Base-by-base conservation (phyloP, 1,140 invertebrate genomes). In the Drosophila aff. region DNA sequence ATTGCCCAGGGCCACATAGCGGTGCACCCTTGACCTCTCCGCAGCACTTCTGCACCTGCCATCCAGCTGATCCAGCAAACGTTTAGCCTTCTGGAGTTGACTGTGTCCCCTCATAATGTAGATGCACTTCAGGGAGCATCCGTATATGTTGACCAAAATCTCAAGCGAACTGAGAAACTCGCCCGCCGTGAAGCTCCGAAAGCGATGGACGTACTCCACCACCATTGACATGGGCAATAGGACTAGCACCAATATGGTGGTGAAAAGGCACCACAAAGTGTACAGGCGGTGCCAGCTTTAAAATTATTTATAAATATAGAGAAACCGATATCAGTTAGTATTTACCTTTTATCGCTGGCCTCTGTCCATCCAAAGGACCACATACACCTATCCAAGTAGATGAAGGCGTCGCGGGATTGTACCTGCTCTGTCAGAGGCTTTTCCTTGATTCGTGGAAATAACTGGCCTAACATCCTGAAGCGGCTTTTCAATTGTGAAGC, bases 101-200 rank as follows among this genome's bases (percentile, higher is more conserved):
- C 10, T 40, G 4, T 62, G 33, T 0, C 76, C 73, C 1, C 49
- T 50, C 38, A 82, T 78, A 0, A 60, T 87, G 26, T 63, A 74
- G 8, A 46, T 38, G 23, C 62, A 38, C 44, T 87, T 87, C 2
- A 83, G 21, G 46, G 77, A 68, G 7, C 59, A 71, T 4, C 84
- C 84, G 2, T 78, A 64, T 3, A 74, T 65, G 11, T 89, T 81
- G 0, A 82, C 38, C 1, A n/a, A 15, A 16, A 81, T 58, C 31
- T 77, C 68, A 0, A 87, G 15, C 2, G 84, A 87, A 41, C 80
- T 87, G 7, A 87, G 53, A 9, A 87, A 87, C 36, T 87, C 72
- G 0, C 62, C 55, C 0, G 72, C 72, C 3, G 83, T 72, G 26
- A 87, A 87, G 36, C 49, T 65, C 1, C 33, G 46, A 0, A 89